phyloP scores from a whole-genome alignment of 2,888 invertebrate species.

The Acronicta leporina region DNA sequence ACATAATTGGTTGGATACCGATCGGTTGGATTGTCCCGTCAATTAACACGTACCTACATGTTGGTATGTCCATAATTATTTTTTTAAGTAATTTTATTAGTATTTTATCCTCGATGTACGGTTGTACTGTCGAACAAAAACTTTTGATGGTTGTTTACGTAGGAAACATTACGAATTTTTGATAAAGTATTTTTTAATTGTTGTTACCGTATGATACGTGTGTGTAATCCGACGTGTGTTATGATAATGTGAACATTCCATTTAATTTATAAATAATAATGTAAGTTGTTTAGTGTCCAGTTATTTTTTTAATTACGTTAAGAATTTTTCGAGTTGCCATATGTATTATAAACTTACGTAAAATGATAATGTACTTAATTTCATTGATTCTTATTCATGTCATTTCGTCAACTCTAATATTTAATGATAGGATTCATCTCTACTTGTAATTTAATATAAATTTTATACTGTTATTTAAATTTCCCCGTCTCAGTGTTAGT shows the following conservation, averaged over 20 bases:
- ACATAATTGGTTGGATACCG: constrained; percentile 59
- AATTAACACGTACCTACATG: constrained; percentile 75
- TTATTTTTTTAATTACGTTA: constrained; percentile 56
- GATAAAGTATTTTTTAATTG: constrained; percentile 76
- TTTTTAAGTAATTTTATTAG: constrained; percentile 81
- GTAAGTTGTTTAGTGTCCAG: constrained; percentile 64
- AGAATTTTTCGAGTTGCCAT: constrained; percentile 82
- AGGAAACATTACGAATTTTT: constrained; percentile 68
- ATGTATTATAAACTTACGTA: constrained; percentile 70
- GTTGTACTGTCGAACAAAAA: constrained; percentile 60
- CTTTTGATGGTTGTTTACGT: constrained; percentile 69
- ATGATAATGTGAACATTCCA: constrained; percentile 78
- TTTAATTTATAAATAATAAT: constrained; percentile 67
- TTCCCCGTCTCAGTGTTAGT: constrained; percentile 77
- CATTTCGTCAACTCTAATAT: constrained; percentile 53
- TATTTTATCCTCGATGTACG: constrained; percentile 61
- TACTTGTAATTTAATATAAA: constrained; percentile 56
- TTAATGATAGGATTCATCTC: constrained; percentile 57
- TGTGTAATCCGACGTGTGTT: constrained; percentile 69
- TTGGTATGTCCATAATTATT: constrained; percentile 84
- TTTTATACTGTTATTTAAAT: constrained; percentile 58
- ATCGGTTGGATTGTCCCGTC: constrained; percentile 78
- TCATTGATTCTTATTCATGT: constrained; percentile 59
- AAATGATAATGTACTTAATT: constrained; percentile 83
- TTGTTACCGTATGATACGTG: constrained; percentile 81